phyloP scores from a whole-genome alignment of 1,140 invertebrate species.

The Yoshiicerus persimilis region DNA sequence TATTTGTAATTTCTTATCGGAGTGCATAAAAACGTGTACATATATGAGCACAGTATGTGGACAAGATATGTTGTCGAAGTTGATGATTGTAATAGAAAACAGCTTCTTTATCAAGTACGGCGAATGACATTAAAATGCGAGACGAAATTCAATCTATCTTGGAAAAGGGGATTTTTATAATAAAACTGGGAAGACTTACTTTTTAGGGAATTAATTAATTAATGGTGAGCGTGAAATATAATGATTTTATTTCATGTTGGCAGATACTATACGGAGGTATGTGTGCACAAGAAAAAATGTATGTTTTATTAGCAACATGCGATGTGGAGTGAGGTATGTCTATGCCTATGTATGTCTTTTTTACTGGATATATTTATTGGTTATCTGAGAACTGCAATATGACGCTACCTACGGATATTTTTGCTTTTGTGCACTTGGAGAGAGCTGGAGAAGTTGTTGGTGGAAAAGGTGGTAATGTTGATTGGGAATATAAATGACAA shows the following conservation, averaged over 20 bases:
- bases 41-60: no score
- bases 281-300: neutral
- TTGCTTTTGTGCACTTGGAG: neutral
- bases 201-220: neutral
- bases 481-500: neutral
- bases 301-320: neutral
- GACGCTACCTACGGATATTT: neutral
- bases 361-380: neutral
- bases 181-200: no score
- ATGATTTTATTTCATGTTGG: neutral
- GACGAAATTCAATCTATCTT: neutral
- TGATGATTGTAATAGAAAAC: no score
- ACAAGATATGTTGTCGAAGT: no score
- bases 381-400: neutral
- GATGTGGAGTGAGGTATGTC: no score
- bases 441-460: neutral
- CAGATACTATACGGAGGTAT: neutral
- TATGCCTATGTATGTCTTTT: neutral
- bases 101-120: no score
- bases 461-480: neutral
- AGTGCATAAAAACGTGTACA: no score
- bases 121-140: no score
- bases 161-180: no score
- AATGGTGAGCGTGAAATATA: neutral
- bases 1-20: no score